These are phyloP conservation scores for Hycleus cichorii DNA, from an alignment of 1,140 invertebrate genomes.

Conservation along the genomic window DNA sequence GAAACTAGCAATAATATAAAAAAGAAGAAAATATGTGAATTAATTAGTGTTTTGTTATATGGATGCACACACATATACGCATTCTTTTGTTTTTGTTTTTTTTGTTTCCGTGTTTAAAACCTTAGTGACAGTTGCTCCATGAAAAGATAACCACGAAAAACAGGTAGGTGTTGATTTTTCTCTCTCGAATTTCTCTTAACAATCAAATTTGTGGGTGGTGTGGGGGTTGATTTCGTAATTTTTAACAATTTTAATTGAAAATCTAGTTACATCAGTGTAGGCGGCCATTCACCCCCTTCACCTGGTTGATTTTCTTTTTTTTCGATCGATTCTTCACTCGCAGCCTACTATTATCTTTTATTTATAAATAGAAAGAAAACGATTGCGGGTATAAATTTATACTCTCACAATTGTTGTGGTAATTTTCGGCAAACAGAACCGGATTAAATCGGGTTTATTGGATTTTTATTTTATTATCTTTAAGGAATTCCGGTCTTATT, in stretches of 20 bases:
- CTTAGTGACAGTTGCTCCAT: too few species aligned
- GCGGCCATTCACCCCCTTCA: constrained; percentile 4
- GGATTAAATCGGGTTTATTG: too few species aligned
- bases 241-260: background rate
- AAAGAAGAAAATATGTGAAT: background rate
- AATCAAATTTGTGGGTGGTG: background rate
- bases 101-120: background rate
- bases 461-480: too few species aligned
- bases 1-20: background rate
- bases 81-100: background rate
- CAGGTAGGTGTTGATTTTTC: background rate
- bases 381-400: background rate
- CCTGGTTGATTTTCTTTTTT: background rate
- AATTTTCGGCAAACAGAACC: background rate
- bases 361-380: background rate
- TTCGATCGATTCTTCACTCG: background rate
- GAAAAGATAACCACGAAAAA: background rate
- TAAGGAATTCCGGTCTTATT: background rate
- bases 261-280: background rate
- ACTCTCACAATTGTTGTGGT: background rate
- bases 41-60: too few species aligned
- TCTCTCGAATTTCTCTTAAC: background rate
- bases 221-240: constrained; percentile 1
- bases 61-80: too few species aligned
- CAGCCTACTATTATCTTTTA: background rate